Percentiles rank a stretch among this genome's conserved stretches.
Conservation (phyloP, 2,888 invertebrate genomes). For the Unio pictorum region DNA sequence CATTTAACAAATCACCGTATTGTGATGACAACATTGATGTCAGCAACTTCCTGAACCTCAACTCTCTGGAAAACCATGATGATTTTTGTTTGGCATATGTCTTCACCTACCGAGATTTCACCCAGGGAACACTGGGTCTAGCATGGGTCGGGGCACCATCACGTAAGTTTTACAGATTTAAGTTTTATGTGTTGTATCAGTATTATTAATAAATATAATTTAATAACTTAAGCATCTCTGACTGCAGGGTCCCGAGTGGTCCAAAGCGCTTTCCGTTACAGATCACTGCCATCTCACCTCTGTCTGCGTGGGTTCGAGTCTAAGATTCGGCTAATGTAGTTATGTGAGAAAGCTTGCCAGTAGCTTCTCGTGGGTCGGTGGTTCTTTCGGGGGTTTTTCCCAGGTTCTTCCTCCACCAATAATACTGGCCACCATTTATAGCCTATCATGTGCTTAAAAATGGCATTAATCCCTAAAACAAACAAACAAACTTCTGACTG, state of each 20-base stretch:
- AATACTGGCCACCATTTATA: too few species aligned
- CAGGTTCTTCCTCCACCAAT: too few species aligned
- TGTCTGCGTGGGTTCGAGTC: too few species aligned
- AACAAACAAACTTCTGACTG: background rate
- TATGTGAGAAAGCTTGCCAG: too few species aligned
- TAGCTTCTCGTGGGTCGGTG: too few species aligned
- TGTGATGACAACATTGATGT: conserved; percentile 98
- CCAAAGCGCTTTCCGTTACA: too few species aligned
- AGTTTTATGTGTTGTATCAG: background rate
- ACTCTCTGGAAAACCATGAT: conserved; percentile 96
- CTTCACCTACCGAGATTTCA: conserved; percentile 98
- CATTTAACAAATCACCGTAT: conserved; percentile 74
- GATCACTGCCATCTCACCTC: too few species aligned
- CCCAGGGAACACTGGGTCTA: conserved; percentile 96
- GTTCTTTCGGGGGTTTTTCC: too few species aligned
- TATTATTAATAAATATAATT: background rate
- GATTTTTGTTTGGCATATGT: conserved; percentile 99
- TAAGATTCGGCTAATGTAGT: too few species aligned
- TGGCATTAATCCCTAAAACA: too few species aligned
- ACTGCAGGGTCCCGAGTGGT: too few species aligned
- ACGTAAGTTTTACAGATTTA: conserved; percentile 45
- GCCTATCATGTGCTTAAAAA: too few species aligned
- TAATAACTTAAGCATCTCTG: background rate
- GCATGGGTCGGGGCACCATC: conserved; percentile 95
- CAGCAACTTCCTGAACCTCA: conserved; percentile 97